phyloP scores from a whole-genome alignment of 2,113 vertebrate genomes.

The Struthidea cinerea region DNA sequence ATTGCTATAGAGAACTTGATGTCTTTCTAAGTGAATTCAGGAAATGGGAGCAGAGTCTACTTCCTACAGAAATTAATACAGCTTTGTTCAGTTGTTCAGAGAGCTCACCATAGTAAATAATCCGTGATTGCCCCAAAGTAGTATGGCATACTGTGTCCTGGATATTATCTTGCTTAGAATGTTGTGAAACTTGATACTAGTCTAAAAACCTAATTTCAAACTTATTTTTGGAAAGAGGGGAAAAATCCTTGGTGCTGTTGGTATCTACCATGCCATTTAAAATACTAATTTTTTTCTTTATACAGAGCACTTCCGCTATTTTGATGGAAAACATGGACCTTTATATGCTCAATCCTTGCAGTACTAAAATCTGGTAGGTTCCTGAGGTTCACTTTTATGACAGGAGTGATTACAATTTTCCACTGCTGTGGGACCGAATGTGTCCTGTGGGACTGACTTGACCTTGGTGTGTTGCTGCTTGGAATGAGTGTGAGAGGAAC shows the following conservation, averaged over 20 bases:
- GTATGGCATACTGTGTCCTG: background rate
- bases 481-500: background rate
- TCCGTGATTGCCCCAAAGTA: background rate
- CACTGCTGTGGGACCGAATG: fast-evolving
- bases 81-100: background rate
- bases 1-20: background rate
- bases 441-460: background rate
- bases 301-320: constrained; percentile 94
- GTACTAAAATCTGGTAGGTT: constrained; percentile 96
- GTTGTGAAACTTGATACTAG: background rate
- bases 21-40: background rate
- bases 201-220: background rate
- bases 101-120: background rate
- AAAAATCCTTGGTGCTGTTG: background rate
- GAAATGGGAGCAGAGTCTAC: background rate
- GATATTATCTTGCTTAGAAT: background rate
- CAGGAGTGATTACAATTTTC: background rate
- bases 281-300: background rate
- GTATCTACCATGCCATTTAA: background rate
- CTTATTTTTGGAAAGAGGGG: background rate
- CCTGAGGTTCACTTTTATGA: background rate
- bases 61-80: background rate
- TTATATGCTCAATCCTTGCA: constrained; percentile 98
- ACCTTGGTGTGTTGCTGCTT: background rate
- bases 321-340: constrained; percentile 98